These are phyloP conservation scores for Macropodus opercularis DNA, from an alignment of 2,797 vertebrate species.

Conservation along the genomic window DNA sequence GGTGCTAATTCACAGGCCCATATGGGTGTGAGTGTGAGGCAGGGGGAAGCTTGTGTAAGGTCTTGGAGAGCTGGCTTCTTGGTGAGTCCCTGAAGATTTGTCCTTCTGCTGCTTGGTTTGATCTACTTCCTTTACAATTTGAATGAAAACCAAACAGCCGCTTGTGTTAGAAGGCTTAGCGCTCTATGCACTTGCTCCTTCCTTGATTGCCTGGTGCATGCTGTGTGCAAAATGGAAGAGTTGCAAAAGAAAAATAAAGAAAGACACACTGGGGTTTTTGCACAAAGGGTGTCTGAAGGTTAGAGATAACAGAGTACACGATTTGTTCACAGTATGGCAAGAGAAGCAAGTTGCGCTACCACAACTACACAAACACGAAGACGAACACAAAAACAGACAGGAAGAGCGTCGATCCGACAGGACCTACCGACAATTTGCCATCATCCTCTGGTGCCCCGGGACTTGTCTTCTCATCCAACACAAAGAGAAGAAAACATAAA, in stretches of 20 bases:
- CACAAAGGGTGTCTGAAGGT: constrained; percentile 49
- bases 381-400: constrained; percentile 65
- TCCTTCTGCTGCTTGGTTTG: constrained; percentile 25
- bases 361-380: constrained; percentile 59
- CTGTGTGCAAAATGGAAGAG: constrained; percentile 24
- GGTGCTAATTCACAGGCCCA: constrained; percentile 64
- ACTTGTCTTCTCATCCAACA: constrained; percentile 84
- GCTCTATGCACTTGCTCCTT: constrained; percentile 34
- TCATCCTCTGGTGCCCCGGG: constrained; percentile 88
- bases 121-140: constrained; percentile 21
- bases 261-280: constrained; percentile 40
- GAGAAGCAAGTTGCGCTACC: constrained; percentile 34
- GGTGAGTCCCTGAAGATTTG: constrained; percentile 21
- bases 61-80: constrained; percentile 20
- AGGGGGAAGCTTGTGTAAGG: constrained; percentile 36
- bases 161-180: constrained; percentile 4
- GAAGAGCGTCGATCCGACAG: constrained; percentile 70
- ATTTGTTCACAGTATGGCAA: constrained; percentile 48
- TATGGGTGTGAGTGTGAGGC: constrained; percentile 55
- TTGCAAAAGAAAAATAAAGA: constrained; percentile 19
- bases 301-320: constrained; percentile 43
- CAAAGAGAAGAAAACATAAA: constrained; percentile 78
- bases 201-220: constrained; percentile 45
- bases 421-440: constrained; percentile 92
- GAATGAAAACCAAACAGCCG: constrained; percentile 20